Base-by-base conservation (phyloP, 2,888 invertebrate species). In the Actias luna region DNA sequence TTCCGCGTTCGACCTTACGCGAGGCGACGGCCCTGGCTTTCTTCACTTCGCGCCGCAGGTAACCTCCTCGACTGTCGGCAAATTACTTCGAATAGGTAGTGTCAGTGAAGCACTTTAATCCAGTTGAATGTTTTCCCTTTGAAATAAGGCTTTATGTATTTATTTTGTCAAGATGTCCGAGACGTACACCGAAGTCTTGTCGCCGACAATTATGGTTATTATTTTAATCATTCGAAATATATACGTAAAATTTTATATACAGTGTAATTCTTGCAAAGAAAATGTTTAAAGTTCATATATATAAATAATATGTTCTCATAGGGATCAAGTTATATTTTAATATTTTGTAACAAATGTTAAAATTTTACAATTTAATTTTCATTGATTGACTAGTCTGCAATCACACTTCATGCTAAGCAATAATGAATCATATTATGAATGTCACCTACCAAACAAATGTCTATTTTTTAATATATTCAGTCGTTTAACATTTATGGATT, bases 21-120 rank as follows among this genome's bases (percentile, higher is more conserved):
- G 59, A 65, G 65, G 62, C 52, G 69, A 64, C 67, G 82, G 67
- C 82, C 83, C 66, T 83, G 82, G 76, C 76, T 79, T 78, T 79
- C 75, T 73, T 74, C 67, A 67, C 60, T 64, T 46, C 64, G 67
- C 62, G 59, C 60, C 62, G 59, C 60, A 52, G 25, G 16, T 50
- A 55, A 65, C 59, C 18, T 55, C 60, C 42, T 14, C 63, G 65
- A 80, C 80, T 84, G 80, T 69, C 73, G 66, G 69, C 67, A 68
- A 73, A 76, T 76, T 74, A 74, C 55, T 35, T 35, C 36, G 36
- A 55, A 61, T 61, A n/a, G n/a, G n/a, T n/a, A 39, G 55, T 27
- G 55, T 25, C 36, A 27, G n/a, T 35, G 55, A 61, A 36, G 16
- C 10, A 22, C 39, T 16, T 14, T 27, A 18, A 27, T 7, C 22